Base-by-base conservation (phyloP, 2,888 invertebrate species). In the Spicauda simplicius region DNA sequence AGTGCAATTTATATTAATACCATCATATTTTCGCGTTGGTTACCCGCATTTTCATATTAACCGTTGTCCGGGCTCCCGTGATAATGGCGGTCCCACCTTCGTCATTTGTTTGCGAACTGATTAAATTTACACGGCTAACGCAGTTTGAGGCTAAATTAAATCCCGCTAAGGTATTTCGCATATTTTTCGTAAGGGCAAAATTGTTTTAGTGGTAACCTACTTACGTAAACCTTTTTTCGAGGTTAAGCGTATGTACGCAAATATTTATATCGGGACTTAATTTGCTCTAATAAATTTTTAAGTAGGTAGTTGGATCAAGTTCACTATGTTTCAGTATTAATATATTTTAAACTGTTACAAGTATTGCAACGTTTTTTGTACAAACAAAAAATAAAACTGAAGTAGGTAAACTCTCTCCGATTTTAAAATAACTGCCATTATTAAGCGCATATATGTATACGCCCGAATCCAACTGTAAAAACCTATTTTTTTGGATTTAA, bases 1-100 rank as follows among this genome's bases (percentile, higher is more conserved):
- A 88, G 90, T 88, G 86, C 87, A 89, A 90, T 90, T 90, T 90
- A 88, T 89, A 90, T 91, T 90, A 90, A 89, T 88, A 85, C 80
- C 85, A 80, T 88, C 86, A 91, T 89, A 91, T 90, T 91, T 91
- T 87, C 85, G 80, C 80, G 87, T 77, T 85, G 88, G 87, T 87
- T 90, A 86, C 84, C 88, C 90, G 78, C 88, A 88, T 90, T 90
- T 90, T 90, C 87, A 90, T 90, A 87, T 87, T 87, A 87, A 88
- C 82, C 83, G 83, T 83, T 81, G 86, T 81, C 85, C 84, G 79
- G 78, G 81, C 83, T 82, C 80, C 83, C 81, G 82, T 83, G 83
- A 84, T 89, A 89, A 90, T 86, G 82, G 82, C 82, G 84, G 86
- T 80, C 80, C 81, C 83, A 88, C 90, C 90, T 90, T 84, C 85